Conservation (phyloP, 2,888 invertebrate genomes). For the Podabrus alpinus region DNA sequence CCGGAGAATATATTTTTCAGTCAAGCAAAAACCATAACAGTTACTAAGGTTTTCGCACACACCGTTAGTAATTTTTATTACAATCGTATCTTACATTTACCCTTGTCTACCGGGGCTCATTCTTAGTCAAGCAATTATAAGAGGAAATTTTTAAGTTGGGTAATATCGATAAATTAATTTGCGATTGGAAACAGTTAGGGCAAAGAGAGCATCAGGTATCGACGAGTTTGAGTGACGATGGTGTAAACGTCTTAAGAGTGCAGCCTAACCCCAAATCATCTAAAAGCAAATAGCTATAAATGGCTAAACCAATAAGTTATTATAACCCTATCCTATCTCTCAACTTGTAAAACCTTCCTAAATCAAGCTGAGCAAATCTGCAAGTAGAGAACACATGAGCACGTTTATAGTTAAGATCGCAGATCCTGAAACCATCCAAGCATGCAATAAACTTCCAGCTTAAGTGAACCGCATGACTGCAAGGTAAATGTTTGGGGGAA, state of each 20-base stretch:
- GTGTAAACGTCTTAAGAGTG: constrained; percentile 18
- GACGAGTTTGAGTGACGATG: background rate
- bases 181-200: constrained; percentile 12
- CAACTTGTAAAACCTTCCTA: constrained; percentile 52
- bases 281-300: constrained; percentile 50
- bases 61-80: constrained; percentile 49
- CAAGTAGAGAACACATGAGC: constrained; percentile 50
- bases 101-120: constrained; percentile 50
- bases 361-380: constrained; percentile 53
- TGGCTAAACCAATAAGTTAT: constrained; percentile 53
- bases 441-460: constrained; percentile 55
- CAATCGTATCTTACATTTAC: constrained; percentile 47
- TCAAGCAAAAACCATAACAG: constrained; percentile 39
- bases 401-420: constrained; percentile 51
- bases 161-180: constrained; percentile 52
- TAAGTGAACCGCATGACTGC: constrained; percentile 55
- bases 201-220: background rate
- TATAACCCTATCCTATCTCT: constrained; percentile 46
- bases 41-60: constrained; percentile 42
- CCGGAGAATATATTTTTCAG: constrained; percentile 31
- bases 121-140: constrained; percentile 54
- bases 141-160: constrained; percentile 51
- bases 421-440: constrained; percentile 51
- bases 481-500: constrained; percentile 48
- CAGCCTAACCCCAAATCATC: constrained; percentile 45